Evolutionary conservation across 2,113 vertebrate species (phyloP), one percentile per base, ranked within the genome.

Genomic region (Balaeniceps rex): DNA sequence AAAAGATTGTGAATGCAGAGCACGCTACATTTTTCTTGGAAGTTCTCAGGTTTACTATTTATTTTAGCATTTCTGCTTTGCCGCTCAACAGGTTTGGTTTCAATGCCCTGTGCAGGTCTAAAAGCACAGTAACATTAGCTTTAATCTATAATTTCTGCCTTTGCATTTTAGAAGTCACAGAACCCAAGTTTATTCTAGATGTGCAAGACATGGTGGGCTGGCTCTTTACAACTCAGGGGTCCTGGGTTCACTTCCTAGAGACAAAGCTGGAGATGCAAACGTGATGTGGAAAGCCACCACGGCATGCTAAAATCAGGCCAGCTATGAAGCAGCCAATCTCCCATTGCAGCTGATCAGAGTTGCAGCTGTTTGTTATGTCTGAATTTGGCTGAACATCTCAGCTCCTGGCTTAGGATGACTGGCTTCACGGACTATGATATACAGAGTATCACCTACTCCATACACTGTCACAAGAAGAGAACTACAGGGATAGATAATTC

Each of bases 291-390:
- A 78, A 86, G 36, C 29, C 83, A 83, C 38, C 33, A 38, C 22
- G 36, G 46, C 5, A 33, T 3, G 1, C n/a, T 34, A 10, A 76
- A 70, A 76, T 15, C 47, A 64, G 44, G 28, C 29, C 64, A 34
- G 0, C n/a, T 11, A 33, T 2, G 0, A 10, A 70, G 14, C 61
- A 87, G 81, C 29, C 46, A 26, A 0, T 8, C 15, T 83, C 38
- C 44, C 58, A 8, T 0, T 42, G 71, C 70, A 83, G 70, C 28
- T 70, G 49, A 12, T 26, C 12, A 86, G 47, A 75, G 57, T 42
- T 64, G 65, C 38, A 61, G 83, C 60, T 69, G 5, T 25, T 77
- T 34, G 34, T 14, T 29, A 2, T 7, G 40, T 4, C 42, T 85
- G 84, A 66, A 31, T 54, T 18, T 79, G 54, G 66, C 71, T 44